These are phyloP conservation scores for Epinephelus coioides DNA, from an alignment of 2,797 vertebrate genomes.

Conservation along the genomic window DNA sequence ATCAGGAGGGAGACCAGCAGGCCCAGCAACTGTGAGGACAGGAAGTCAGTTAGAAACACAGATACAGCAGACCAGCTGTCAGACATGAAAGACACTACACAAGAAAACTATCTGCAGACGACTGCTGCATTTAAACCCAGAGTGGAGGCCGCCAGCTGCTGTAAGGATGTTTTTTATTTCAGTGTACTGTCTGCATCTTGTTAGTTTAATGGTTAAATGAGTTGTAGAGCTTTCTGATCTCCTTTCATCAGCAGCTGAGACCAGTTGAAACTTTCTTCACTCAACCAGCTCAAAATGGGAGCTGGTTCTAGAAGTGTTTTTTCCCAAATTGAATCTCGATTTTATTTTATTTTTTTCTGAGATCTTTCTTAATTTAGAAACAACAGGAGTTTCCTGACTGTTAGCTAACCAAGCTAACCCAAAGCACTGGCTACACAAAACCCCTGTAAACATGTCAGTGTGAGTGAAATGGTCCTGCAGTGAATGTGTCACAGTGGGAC, in stretches of 20 bases:
- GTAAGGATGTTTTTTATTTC: neutral
- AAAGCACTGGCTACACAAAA: neutral
- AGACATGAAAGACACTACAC: neutral
- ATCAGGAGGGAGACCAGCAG: slow-evolving; percentile 71
- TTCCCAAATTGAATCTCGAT: neutral
- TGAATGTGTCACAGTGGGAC: no score
- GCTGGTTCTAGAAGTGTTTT: neutral
- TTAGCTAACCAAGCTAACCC: neutral
- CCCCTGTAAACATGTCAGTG: no score
- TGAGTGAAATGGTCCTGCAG: no score
- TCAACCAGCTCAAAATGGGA: neutral
- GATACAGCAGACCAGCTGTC: neutral
- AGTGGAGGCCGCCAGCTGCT: neutral
- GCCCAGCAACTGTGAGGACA: slow-evolving; percentile 65
- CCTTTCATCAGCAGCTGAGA: neutral
- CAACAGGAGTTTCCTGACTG: neutral
- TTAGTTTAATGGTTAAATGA: neutral
- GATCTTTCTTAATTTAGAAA: neutral
- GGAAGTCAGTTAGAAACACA: neutral
- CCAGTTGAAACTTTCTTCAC: neutral
- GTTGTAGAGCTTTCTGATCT: neutral
- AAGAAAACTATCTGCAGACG: neutral
- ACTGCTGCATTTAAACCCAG: neutral
- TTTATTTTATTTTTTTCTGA: neutral
- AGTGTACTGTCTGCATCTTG: neutral